Evolutionary conservation across 2,888 invertebrate genomes (phyloP).

Genomic region (Standfussiana lucernea): DNA sequence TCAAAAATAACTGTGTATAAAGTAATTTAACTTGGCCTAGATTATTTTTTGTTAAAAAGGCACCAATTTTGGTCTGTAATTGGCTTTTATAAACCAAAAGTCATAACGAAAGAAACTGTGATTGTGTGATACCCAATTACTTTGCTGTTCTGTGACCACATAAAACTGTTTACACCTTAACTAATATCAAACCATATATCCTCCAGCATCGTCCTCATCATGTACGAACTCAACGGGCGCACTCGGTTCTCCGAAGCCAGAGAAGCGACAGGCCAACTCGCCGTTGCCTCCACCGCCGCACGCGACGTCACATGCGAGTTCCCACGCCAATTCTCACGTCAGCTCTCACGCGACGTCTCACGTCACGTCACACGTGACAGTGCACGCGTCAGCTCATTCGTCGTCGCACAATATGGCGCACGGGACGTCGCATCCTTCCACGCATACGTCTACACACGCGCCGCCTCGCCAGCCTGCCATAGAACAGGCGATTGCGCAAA

Average conservation of each 20-base stretch:
- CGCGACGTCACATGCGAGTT: constrained; percentile 24
- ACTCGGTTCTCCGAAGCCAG: constrained; percentile 96
- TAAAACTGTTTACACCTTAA: neutral
- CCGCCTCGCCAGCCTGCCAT: constrained; percentile 74
- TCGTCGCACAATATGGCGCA: constrained; percentile 44
- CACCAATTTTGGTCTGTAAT: too few relatives aligned
- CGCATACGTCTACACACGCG: constrained; percentile 85
- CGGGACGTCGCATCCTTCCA: constrained; percentile 41
- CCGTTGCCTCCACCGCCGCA: constrained; percentile 94
- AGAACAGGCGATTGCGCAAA: constrained; percentile 69
- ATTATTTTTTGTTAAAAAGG: too few relatives aligned
- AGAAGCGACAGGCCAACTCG: constrained; percentile 97
- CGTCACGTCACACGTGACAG: constrained; percentile 85
- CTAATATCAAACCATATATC: neutral
- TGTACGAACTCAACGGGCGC: constrained; percentile 93
- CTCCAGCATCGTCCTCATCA: constrained; percentile 93
- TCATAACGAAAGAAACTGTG: neutral
- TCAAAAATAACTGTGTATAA: too few relatives aligned
- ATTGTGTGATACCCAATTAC: neutral
- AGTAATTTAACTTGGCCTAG: too few relatives aligned
- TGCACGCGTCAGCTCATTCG: constrained; percentile 50
- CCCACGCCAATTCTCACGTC: constrained; percentile 45
- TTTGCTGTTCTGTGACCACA: neutral
- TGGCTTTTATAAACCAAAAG: too few relatives aligned
- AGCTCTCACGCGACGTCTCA: constrained; percentile 48